Conservation (phyloP, 2,888 invertebrate genomes). For the Drosophila glabriapex region DNA sequence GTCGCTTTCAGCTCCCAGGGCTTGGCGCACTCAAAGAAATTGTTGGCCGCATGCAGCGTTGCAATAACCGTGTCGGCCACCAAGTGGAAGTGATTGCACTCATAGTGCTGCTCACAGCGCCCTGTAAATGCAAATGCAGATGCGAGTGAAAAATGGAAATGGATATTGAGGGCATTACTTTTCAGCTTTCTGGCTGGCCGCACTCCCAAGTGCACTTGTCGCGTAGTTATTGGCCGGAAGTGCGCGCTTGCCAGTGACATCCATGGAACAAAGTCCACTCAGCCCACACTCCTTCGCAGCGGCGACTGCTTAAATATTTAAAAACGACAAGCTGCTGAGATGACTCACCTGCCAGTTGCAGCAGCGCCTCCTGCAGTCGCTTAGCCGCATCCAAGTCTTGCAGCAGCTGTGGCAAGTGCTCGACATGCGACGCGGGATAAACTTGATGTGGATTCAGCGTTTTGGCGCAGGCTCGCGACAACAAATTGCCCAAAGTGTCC, state of each 20-base stretch:
- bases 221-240: constrained; percentile 66
- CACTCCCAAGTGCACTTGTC: constrained; percentile 67
- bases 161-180: constrained; percentile 54
- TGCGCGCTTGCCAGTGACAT: constrained; percentile 25
- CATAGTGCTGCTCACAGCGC: constrained; percentile 89
- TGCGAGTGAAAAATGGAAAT: constrained; percentile 19
- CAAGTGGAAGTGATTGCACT: constrained; percentile 92
- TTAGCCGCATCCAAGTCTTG: constrained; percentile 86
- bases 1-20: constrained; percentile 93
- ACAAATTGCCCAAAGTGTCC: constrained; percentile 95
- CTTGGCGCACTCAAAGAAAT: constrained; percentile 93
- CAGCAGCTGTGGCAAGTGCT: constrained; percentile 86
- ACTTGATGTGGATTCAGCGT: constrained; percentile 92
- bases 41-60: constrained; percentile 92
- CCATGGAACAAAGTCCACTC: constrained; percentile 30
- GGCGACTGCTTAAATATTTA: constrained; percentile 62
- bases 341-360: constrained; percentile 87
- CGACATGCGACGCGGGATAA: constrained; percentile 88
- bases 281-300: constrained; percentile 34
- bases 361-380: constrained; percentile 87
- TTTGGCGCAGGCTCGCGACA: constrained; percentile 91
- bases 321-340: constrained; percentile 55
- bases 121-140: constrained; percentile 85
- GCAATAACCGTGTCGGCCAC: constrained; percentile 92
- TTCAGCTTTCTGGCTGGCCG: constrained; percentile 54